Percentiles rank a stretch among this genome's conserved stretches.
These are phyloP conservation scores for Slavum lentiscoides DNA, from an alignment of 2,888 invertebrate species.

Conservation along the genomic window DNA sequence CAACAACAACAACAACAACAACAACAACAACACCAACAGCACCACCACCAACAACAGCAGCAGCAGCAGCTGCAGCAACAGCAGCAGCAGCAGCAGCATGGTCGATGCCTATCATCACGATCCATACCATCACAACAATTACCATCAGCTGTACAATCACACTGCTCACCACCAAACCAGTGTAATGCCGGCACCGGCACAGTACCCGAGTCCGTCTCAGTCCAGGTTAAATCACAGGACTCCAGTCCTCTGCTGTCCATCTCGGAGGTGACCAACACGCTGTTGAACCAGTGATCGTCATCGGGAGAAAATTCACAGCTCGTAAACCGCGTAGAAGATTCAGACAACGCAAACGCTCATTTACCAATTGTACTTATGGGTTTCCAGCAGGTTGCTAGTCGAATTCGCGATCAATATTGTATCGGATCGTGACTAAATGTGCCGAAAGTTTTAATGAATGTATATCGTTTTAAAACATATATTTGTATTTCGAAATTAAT, in stretches of 20 bases:
- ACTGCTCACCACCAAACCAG: conserved; percentile 45
- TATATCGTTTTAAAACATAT: too few relatives aligned
- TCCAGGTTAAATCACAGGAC: conserved; percentile 60
- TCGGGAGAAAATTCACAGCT: not conserved
- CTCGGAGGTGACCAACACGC: conserved; percentile 77
- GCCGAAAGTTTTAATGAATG: too few relatives aligned
- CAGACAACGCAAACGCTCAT: not conserved
- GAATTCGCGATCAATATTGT: not conserved
- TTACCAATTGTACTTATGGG: not conserved
- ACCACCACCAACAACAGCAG: conserved; percentile 14
- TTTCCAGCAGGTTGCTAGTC: not conserved
- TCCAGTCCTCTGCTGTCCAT: conserved; percentile 76
- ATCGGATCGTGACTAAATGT: too few relatives aligned
- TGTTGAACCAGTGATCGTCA: conserved; percentile 66
- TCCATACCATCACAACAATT: conserved; percentile 49
- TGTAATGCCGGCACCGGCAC: conserved; percentile 37
- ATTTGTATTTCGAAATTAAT: too few relatives aligned
- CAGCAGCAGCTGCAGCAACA: conserved; percentile 33
- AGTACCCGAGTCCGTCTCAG: conserved; percentile 49
- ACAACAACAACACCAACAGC: conserved; percentile 13
- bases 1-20: not conserved
- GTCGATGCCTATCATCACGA: conserved; percentile 38
- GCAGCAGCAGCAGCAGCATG: conserved; percentile 40
- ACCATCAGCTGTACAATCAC: conserved; percentile 43
- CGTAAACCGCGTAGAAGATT: not conserved